Conservation (phyloP, 2,888 invertebrate species). For the Mimas tiliae region DNA sequence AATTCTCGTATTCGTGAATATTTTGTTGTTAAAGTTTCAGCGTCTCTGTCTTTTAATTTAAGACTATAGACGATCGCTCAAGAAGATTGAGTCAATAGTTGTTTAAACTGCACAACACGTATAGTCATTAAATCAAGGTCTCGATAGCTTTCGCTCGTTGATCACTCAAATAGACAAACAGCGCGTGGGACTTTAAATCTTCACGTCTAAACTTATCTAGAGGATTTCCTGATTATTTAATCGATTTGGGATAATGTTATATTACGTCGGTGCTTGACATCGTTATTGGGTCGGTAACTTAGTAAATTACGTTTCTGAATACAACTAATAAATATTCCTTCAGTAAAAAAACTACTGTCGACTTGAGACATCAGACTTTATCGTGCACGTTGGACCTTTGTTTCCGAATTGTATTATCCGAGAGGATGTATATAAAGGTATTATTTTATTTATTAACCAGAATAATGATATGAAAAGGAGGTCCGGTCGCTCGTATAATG, state of each 20-base stretch:
- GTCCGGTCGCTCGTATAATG: too few species aligned
- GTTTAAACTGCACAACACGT: constrained; percentile 13
- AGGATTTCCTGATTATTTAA: background rate
- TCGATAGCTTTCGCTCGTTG: constrained; percentile 23
- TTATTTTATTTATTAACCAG: too few species aligned
- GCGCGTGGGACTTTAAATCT: constrained; percentile 16
- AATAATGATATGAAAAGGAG: too few species aligned
- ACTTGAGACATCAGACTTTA: too few species aligned
- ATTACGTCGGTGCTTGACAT: too few species aligned
- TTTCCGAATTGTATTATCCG: too few species aligned
- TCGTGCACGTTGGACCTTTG: too few species aligned
- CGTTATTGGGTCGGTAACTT: too few species aligned
- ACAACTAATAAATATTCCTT: too few species aligned
- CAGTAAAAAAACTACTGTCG: too few species aligned
- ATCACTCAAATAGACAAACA: constrained; percentile 22
- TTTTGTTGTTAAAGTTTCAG: background rate
- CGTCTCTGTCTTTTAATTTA: background rate
- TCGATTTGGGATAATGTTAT: background rate
- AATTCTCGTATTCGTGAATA: background rate
- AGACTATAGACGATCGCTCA: background rate
- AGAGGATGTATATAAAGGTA: too few species aligned
- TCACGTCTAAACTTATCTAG: background rate
- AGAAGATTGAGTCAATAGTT: constrained; percentile 2
- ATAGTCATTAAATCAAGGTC: constrained; percentile 24
- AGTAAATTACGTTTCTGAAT: too few species aligned